These are phyloP conservation scores for Lates calcarifer DNA, from an alignment of 2,113 vertebrate species.

Conservation along the genomic window DNA sequence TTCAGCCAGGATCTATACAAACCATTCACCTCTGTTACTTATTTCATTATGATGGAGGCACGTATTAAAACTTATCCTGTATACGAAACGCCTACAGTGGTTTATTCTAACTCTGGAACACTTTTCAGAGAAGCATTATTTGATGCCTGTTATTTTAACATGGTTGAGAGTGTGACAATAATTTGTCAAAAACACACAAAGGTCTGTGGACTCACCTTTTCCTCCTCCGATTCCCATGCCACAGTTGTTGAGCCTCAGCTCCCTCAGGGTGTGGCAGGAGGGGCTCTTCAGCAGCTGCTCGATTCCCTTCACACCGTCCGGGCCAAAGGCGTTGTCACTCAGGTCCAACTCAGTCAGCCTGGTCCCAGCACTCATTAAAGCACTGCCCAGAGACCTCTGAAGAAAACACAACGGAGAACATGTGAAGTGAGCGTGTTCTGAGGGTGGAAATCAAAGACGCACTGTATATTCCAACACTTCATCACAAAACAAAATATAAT, in stretches of 20 bases:
- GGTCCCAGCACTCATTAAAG: conserved; percentile 90
- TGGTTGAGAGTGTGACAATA: neutral
- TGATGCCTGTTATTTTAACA: neutral
- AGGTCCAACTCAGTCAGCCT: conserved; percentile 93
- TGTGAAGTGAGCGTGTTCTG: neutral
- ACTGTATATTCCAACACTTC: neutral
- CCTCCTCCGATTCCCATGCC: conserved; percentile 98
- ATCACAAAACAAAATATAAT: neutral
- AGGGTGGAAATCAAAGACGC: neutral
- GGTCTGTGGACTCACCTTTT: conserved; percentile 86
- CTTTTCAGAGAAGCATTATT: neutral
- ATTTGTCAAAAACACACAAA: neutral
- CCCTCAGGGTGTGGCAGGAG: conserved; percentile 89
- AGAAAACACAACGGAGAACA: neutral
- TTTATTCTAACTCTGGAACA: neutral
- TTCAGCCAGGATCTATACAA: conserved; percentile 90
- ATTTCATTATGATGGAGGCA: neutral
- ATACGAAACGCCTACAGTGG: too few relatives aligned
- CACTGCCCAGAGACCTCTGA: conserved; percentile 91
- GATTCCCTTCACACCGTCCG: conserved; percentile 94
- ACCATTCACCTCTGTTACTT: neutral
- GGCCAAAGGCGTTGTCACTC: conserved; percentile 98
- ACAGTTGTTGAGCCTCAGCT: conserved; percentile 97
- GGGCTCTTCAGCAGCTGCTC: conserved; percentile 92
- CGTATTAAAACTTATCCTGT: neutral